Base-by-base conservation (phyloP, 2,113 vertebrate genomes). In the Mesocricetus auratus region DNA sequence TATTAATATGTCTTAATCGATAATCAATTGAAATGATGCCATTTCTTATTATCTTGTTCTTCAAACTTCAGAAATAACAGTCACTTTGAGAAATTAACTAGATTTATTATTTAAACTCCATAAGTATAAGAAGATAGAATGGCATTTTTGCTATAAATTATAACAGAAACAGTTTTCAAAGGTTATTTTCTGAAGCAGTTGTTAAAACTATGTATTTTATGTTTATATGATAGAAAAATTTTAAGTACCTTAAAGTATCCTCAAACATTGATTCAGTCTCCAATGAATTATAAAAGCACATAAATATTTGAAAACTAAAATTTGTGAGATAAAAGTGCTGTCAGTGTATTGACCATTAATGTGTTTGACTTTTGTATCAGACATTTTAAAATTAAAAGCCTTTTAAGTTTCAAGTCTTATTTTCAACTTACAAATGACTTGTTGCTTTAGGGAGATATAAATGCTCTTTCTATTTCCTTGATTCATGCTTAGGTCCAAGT, bases 301-400 rank as follows among this genome's bases (percentile, higher is more conserved):
- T 62, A 89, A 94, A 64, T 90, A 68, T 83, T 78, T 94, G 42
- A 73, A 94, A 91, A 82, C 86, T 89, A 83, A 89, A 36, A 74
- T 90, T 39, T 74, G 11, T 62, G 45, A 15, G 17, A 8, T 75
- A 36, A 89, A 45, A 16, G 12, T 36, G 62, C 68, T 56, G 39
- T 69, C 15, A 91, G 1, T 45, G 2, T 45, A 73, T 36, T 73
- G 47, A 79, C 36, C 7, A 42, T 5, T 5, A n/a, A 21, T 21
- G 2, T 82, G 17, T 77, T 90, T 86, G 62, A 92, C 24, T 64
- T 86, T 78, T 21, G 58, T 85, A 81, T 53, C 12, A 53, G 12
- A 53, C 50, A 53, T 53, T 53, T 53, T 53, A 53, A n/a, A n/a
- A n/a, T 47, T 47, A 47, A 47, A 47, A 47, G 47, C 8, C 47